Evolutionary conservation across 2,797 vertebrate species (phyloP), one percentile per base, ranked within the genome.

Genomic region (Neoniphon sammara): DNA sequence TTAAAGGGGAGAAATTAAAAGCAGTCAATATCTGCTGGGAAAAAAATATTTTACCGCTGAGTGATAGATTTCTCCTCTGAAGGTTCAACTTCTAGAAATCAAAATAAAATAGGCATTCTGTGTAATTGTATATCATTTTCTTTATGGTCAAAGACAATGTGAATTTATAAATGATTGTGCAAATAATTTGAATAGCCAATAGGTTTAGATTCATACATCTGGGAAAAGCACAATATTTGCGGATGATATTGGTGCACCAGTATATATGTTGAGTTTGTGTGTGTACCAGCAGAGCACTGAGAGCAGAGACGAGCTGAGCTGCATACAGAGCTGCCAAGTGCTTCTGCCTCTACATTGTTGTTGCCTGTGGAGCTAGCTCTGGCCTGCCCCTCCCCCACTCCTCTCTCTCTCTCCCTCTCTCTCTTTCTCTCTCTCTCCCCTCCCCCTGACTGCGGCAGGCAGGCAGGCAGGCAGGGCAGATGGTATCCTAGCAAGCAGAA

Each of bases 401-500:
- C 63, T 58, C 42, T 46, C 50, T 75, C 59, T 77, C 88, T 81
- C 89, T 81, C 91, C 77, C 92, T 92, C 92, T 91, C 92, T 86
- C 90, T 80, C 86, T 80, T 47, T 70, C 80, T 72, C 71, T 83
- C 30, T 82, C 75, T 73, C 66, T 91, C 92, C 91, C 94, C 94
- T 91, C 94, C 95, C 96, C 94, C 94, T 92, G 93, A 95, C 95
- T 96, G 95, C 94, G 93, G 96, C 96, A 96, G 94, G 93, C 88
- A 91, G 87, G 91, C 86, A 79, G 77, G 85, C 87, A 83, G 89
- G 90, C n/a, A n/a, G n/a, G n/a, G 90, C 96, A 97, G 96, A 97
- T 96, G 96, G 97, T 95, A 95, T 95, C 94, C 93, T 94, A 91
- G 91, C 91, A 91, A 92, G 91, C 89, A 92, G 90, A 94, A 94